Percentiles rank a stretch among this genome's conserved stretches.
These are phyloP conservation scores for Uropsilus gracilis DNA, from an alignment of 2,113 vertebrate genomes.

Conservation along the genomic window DNA sequence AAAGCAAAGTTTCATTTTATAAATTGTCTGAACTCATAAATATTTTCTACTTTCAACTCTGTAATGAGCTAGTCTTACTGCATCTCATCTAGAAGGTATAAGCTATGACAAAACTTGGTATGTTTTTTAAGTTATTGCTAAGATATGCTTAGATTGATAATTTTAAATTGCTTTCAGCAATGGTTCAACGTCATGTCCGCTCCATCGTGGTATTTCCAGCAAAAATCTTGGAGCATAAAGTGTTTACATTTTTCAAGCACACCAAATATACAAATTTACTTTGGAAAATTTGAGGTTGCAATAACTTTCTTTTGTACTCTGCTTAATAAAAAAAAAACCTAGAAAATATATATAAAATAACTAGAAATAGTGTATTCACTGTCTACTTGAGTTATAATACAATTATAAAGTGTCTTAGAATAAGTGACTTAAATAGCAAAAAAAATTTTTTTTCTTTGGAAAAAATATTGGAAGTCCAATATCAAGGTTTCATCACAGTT, in stretches of 20 bases:
- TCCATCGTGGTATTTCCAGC: neutral
- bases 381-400: neutral
- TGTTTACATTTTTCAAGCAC: neutral
- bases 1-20: conserved; percentile 34
- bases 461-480: too few relatives aligned
- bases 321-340: neutral
- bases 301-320: neutral
- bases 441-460: neutral
- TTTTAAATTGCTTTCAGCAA: conserved; percentile 11
- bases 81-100: neutral
- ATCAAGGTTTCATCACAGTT: neutral
- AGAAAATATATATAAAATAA: too few relatives aligned
- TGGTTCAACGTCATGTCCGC: neutral
- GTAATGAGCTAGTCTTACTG: neutral
- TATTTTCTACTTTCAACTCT: neutral
- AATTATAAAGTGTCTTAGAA: neutral
- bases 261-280: neutral
- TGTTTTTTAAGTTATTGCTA: neutral
- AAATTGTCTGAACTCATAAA: neutral
- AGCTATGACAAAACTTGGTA: neutral
- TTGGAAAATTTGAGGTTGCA: neutral
- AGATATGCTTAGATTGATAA: neutral
- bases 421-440: neutral
- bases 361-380: neutral
- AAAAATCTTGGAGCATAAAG: neutral